Percentiles rank a stretch among this genome's conserved stretches.
phyloP scores from a whole-genome alignment of 2,888 invertebrate genomes.

The Poecilobothrus nobilitatus region DNA sequence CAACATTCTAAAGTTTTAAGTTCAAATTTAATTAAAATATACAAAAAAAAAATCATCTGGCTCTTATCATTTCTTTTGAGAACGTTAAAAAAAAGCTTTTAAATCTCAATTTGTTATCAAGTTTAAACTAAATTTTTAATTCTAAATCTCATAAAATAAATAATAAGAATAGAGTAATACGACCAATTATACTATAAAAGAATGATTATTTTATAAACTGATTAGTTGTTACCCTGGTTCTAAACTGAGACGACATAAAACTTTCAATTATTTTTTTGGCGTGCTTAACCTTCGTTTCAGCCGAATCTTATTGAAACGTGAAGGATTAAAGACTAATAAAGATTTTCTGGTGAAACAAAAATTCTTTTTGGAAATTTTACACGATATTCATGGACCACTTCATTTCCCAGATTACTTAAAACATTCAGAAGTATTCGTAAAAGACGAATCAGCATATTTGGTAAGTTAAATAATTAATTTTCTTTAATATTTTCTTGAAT shows the following conservation, averaged over 20 bases:
- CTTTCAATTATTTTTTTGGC: background rate
- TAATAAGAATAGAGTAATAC: too few relatives aligned
- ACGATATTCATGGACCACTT: slow-evolving; percentile 29
- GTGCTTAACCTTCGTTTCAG: background rate
- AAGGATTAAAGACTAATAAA: slow-evolving; percentile 27
- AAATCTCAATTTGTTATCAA: too few relatives aligned
- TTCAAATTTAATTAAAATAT: background rate
- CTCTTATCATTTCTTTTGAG: background rate
- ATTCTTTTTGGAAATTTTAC: slow-evolving; percentile 33
- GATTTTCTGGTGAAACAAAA: slow-evolving; percentile 32
- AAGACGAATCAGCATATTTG: background rate
- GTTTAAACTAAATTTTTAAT: too few relatives aligned
- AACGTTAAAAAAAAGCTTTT: too few relatives aligned
- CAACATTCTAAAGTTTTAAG: background rate
- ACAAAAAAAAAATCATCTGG: background rate
- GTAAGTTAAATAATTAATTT: background rate
- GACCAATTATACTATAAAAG: too few relatives aligned
- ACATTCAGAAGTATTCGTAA: background rate
- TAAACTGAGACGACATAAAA: background rate
- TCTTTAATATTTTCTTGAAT: background rate
- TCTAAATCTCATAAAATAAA: too few relatives aligned
- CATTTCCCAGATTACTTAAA: background rate
- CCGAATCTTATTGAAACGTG: background rate
- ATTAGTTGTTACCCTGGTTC: too few relatives aligned
- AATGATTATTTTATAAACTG: too few relatives aligned